A percentile compares a stretch with the other conserved stretches of the same genome.
Evolutionary conservation across 2,113 vertebrate genomes (phyloP).

Genomic region (Cervus canadensis): DNA sequence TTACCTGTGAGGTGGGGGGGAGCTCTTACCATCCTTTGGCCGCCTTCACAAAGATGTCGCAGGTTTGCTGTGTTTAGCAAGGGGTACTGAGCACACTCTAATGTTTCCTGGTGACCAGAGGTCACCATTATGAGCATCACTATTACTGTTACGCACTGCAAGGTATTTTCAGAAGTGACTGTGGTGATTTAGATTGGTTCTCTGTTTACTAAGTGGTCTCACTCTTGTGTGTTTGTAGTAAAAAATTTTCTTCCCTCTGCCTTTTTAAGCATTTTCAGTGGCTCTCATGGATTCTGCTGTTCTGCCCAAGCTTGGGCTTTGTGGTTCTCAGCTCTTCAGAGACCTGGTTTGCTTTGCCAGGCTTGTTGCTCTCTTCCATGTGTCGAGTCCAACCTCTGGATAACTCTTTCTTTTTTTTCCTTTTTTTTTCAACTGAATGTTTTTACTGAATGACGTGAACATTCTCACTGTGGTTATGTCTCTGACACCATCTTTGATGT

Average conservation of each 20-base stretch:
- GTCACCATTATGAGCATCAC: rapidly evolving
- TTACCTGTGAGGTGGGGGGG: rapidly evolving
- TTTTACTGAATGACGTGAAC: neutral
- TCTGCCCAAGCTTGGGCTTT: too few relatives aligned
- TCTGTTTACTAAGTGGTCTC: neutral
- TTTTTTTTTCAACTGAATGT: neutral
- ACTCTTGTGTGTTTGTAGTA: neutral
- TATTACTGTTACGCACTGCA: rapidly evolving
- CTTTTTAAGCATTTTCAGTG: neutral
- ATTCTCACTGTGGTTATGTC: neutral
- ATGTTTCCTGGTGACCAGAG: neutral
- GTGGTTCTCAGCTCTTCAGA: neutral
- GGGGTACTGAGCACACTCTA: rapidly evolving
- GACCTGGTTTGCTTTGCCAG: neutral
- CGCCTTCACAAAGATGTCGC: rapidly evolving
- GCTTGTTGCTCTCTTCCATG: neutral
- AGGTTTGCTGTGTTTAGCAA: rapidly evolving
- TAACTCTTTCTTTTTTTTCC: neutral
- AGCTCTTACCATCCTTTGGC: too few relatives aligned
- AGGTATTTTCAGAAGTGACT: neutral
- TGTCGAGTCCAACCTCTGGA: neutral
- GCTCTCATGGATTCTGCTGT: neutral
- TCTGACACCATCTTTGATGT: neutral
- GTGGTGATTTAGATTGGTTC: too few relatives aligned
- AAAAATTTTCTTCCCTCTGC: neutral